These are phyloP conservation scores for Agelaius phoeniceus DNA, from an alignment of 2,113 vertebrate genomes.

Conservation along the genomic window DNA sequence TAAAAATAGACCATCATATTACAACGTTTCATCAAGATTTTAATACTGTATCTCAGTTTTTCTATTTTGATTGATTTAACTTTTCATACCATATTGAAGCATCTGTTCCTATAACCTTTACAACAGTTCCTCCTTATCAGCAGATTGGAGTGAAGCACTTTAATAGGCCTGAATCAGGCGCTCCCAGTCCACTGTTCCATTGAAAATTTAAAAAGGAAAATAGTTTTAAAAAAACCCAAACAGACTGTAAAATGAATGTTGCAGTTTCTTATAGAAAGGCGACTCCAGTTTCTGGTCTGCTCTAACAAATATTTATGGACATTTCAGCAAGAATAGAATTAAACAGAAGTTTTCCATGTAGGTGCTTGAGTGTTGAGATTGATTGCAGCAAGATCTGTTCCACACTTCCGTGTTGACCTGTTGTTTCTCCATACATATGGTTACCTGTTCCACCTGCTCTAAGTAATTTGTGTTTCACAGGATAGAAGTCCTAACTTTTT, in stretches of 20 bases:
- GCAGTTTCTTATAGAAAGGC: not conserved
- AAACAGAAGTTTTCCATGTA: not conserved
- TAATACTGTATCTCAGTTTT: not conserved
- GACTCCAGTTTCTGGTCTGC: not conserved
- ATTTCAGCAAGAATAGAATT: not conserved
- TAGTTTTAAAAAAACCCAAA: not conserved
- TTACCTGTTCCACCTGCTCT: not conserved
- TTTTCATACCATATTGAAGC: not conserved
- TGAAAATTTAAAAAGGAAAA: not conserved
- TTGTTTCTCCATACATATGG: not conserved
- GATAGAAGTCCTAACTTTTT: not conserved
- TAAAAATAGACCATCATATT: not conserved
- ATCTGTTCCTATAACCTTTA: not conserved
- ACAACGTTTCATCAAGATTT: not conserved
- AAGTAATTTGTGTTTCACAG: not conserved
- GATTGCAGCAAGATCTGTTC: not conserved
- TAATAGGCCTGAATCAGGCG: not conserved
- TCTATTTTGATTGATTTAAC: not conserved
- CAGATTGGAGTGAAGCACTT: not conserved
- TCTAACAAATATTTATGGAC: not conserved
- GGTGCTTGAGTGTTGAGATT: not conserved
- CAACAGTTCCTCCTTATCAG: not conserved
- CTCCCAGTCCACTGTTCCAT: not conserved
- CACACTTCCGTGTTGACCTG: not conserved
- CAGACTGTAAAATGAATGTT: not conserved